Evolutionary conservation across 2,113 vertebrate genomes (phyloP), one percentile per base, ranked within the genome.

Genomic region (Sisor rabdophorus): DNA sequence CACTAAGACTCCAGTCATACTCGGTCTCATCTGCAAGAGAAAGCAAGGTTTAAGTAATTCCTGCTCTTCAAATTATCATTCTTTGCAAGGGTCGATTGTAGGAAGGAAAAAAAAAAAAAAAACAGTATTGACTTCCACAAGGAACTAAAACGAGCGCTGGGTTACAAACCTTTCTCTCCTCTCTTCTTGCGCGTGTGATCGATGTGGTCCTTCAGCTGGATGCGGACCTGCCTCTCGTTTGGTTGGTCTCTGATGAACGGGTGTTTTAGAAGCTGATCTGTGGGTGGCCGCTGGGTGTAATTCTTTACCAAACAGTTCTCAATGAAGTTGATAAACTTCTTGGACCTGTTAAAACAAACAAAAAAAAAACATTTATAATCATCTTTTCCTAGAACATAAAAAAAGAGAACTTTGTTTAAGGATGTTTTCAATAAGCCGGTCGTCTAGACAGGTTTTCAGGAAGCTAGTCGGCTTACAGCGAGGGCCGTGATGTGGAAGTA

Each of bases 251-350:
- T 91, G 90, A 99, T 98, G 87, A 95, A 98, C 15, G 97, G 96
- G 81, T 99, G 97, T 72, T 98, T 98, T 70, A 99, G 88, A 70
- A 99, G 94, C 75, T 98, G 96, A 22, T 99, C 97, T 0, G 97
- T 99, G 82, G 96, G 94, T 17, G 97, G 96, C 15, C 97, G 89
- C 83, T 98, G 97, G 68, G 93, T 97, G 85, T 99, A 98, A 86
- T 98, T 99, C 91, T 99, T 99, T 87, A 99, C 97, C 89, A 99
- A 92, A 85, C 97, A 99, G 72, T 95, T 92, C 89, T 99, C 97
- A 79, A 99, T 98, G 90, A 99, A 99, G 87, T 95, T 98, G 90
- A 98, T 97, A 87, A 99, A 99, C 87, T 98, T 99, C 91, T 99
- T 99, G 0, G 97, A 98, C 97, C 97, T 99, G 76, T 11, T 28